Conservation (phyloP, 2,888 invertebrate species). For the Drosophila monieri region DNA sequence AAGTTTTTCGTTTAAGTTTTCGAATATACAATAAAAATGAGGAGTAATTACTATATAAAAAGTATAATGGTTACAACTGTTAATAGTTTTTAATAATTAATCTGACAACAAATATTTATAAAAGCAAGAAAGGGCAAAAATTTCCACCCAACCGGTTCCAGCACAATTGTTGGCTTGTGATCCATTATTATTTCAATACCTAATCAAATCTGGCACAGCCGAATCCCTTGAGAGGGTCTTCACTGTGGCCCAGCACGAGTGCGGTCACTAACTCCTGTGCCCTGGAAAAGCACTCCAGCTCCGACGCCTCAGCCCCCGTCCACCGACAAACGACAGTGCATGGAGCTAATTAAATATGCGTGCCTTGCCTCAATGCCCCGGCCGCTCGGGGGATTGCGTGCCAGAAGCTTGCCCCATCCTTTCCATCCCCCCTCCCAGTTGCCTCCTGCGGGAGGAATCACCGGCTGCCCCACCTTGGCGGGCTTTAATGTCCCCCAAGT, state of each 20-base stretch:
- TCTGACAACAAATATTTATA: no score
- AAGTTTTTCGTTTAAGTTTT: no score
- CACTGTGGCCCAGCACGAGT: constrained; percentile 36
- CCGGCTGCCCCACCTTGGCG: constrained; percentile 26
- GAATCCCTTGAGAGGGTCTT: constrained; percentile 26
- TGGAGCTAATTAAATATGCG: constrained; percentile 57
- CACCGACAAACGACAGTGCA: constrained; percentile 33
- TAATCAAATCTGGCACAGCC: constrained; percentile 34
- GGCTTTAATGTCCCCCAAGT: constrained; percentile 27
- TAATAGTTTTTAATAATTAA: no score
- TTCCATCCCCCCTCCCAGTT: background rate
- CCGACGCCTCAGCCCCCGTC: constrained; percentile 8
- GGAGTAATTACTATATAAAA: no score
- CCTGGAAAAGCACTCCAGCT: background rate
- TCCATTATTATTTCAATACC: constrained; percentile 33
- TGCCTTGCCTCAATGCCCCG: constrained; percentile 48
- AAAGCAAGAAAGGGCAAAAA: background rate
- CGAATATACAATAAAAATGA: no score
- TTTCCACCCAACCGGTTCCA: background rate
- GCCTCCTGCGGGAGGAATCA: background rate
- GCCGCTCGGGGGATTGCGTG: constrained; percentile 49
- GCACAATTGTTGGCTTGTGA: background rate
- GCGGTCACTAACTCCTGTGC: constrained; percentile 30
- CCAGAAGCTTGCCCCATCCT: constrained; percentile 17
- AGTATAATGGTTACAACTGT: no score